phyloP scores from a whole-genome alignment of 2,113 vertebrate species.

The Laterallus jamaicensis region DNA sequence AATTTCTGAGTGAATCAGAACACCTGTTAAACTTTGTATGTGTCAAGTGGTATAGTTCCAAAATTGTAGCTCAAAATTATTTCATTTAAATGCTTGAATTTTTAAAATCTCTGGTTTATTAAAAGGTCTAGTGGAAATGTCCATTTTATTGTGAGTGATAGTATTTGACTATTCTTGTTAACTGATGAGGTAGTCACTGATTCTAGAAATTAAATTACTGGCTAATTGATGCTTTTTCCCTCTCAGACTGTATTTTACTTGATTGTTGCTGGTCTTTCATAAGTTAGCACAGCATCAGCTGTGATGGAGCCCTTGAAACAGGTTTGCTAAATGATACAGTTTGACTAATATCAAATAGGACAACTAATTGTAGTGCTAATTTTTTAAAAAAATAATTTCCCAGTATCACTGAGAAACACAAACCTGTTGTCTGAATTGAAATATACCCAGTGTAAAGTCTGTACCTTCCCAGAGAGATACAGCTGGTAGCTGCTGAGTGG shows the following conservation, averaged over 20 bases:
- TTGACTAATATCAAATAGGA: not conserved
- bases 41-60: not conserved
- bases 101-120: not conserved
- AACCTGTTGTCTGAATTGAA: not conserved
- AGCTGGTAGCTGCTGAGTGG: not conserved
- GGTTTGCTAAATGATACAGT: not conserved
- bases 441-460: not conserved
- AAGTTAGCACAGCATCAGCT: not conserved
- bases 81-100: not conserved
- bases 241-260: not conserved
- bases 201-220: not conserved
- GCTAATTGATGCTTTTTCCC: not conserved
- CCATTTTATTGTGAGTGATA: not conserved
- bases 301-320: not conserved
- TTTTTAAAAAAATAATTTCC: not conserved
- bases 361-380: not conserved
- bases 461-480: not conserved
- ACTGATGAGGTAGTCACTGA: not conserved
- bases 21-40: not conserved
- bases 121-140: not conserved
- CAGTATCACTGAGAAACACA: not conserved
- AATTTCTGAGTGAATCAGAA: not conserved
- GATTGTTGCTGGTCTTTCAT: not conserved
- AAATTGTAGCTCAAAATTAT: not conserved
- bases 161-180: not conserved